Evolutionary conservation across 1,140 invertebrate species (phyloP).

Genomic region (Hydropsyche tenuis): DNA sequence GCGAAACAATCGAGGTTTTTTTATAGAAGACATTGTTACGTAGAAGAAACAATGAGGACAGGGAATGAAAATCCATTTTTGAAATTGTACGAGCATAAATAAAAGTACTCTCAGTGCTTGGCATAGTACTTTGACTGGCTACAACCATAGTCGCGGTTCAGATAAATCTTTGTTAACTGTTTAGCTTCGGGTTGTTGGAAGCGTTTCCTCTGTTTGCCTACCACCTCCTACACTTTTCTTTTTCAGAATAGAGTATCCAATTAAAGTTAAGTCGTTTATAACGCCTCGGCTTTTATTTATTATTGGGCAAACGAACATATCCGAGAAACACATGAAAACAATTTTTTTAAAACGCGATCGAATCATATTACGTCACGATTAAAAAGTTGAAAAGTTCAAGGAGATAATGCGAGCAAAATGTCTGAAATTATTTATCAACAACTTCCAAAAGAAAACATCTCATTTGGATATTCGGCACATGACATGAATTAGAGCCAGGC

Average conservation of each 20-base stretch:
- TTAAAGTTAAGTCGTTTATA: slow-evolving; percentile 28
- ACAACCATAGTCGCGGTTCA: background rate
- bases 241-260: slow-evolving; percentile 6
- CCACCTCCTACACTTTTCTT: slow-evolving; percentile 24
- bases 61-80: too few species aligned
- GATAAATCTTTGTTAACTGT: slow-evolving; percentile 23
- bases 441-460: background rate
- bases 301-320: background rate
- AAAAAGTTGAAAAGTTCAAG: too few species aligned
- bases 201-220: slow-evolving; percentile 1
- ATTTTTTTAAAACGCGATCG: too few species aligned
- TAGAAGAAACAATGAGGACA: too few species aligned
- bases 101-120: too few species aligned
- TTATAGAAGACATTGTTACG: too few species aligned
- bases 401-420: too few species aligned
- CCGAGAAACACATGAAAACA: too few species aligned
- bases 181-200: slow-evolving; percentile 3
- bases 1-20: too few species aligned
- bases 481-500: too few species aligned
- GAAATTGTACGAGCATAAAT: too few species aligned
- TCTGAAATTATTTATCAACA: background rate
- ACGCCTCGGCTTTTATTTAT: slow-evolving; percentile 18
- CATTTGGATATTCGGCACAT: background rate
- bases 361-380: too few species aligned
- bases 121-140: background rate